Base-by-base conservation (phyloP, 2,797 vertebrate genomes). In the Acanthurus tractus region DNA sequence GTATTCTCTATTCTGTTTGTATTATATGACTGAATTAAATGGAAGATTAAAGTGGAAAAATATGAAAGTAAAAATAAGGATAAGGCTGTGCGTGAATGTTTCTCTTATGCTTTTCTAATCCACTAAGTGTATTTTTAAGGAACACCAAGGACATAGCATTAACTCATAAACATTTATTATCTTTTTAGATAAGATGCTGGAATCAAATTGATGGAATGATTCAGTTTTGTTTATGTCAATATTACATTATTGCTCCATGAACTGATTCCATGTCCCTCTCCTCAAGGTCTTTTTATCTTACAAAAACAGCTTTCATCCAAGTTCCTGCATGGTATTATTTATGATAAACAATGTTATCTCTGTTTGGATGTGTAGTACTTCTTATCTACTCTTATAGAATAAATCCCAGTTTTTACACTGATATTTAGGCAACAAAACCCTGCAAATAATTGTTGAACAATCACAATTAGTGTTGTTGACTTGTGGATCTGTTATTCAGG, bases 221-320 rank as follows among this genome's bases (percentile, higher is more conserved):
- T 87, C 66, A 83, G 44, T 82, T 87, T 76, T 83, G 36, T 82
- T 85, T 68, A 79, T 68, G 74, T 84, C 52, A 84, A 71, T 85
- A 84, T 88, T 86, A 76, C 80, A 87, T 89, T 83, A 81, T 86
- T 76, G 25, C 70, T 85, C 79, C 82, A 89, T 91, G 84, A 90
- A 89, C 79, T 76, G 54, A 50, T 49, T 81, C 63, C 66, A 63
- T n/a, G 64, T 67, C 34, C 49, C 53, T 69, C 59, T 73, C 75
- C 38, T 64, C 85, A 88, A 90, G 88, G 81, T 85, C 82, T 75
- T 80, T 76, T 85, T 86, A 82, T 89, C 81, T 88, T 67, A 87
- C 29, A 73, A 82, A 88, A 90, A 88, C 78, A 81, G 58, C 62
- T 81, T 76, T 79, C 44, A 73, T 85, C 49, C 44, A 49, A 54